Conservation (phyloP, 2,797 vertebrate species). For the Toxotes lorentzi region DNA sequence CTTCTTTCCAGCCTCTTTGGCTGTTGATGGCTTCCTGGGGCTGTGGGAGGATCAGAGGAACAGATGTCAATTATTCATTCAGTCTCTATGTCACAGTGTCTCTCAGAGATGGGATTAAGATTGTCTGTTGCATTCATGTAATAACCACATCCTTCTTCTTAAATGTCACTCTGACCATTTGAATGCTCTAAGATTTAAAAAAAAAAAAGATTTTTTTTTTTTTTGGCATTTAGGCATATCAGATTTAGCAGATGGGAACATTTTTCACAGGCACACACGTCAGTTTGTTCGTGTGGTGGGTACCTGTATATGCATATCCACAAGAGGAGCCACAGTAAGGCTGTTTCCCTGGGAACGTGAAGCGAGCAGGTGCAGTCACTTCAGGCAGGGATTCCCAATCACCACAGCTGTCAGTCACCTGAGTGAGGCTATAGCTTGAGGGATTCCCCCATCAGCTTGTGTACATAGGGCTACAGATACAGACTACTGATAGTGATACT, state of each 20-base stretch:
- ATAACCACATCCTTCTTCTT: conserved; percentile 32
- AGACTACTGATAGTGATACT: too few species aligned
- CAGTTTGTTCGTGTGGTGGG: neutral
- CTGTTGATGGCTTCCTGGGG: conserved; percentile 34
- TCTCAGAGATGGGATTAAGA: conserved; percentile 54
- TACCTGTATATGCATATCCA: conserved; percentile 2
- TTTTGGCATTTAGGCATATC: conserved; percentile 19
- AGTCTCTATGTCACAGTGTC: conserved; percentile 28
- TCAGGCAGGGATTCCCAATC: conserved; percentile 44
- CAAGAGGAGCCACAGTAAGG: neutral
- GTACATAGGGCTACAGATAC: neutral
- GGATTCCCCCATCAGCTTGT: conserved; percentile 10
- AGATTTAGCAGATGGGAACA: conserved; percentile 36
- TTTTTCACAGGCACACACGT: neutral
- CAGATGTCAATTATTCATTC: conserved; percentile 69
- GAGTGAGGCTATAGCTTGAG: conserved; percentile 1
- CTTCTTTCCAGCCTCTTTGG: conserved; percentile 14
- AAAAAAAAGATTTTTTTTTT: neutral
- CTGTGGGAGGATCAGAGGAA: conserved; percentile 58
- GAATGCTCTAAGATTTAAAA: conserved; percentile 4
- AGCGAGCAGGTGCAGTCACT: conserved; percentile 40
- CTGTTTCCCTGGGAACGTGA: conserved; percentile 19
- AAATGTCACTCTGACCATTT: conserved; percentile 47
- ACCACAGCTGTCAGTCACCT: conserved; percentile 37
- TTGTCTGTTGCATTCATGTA: conserved; percentile 41